Percentiles rank a stretch among this genome's conserved stretches.
These are phyloP conservation scores for Lagopus leucura DNA, from an alignment of 2,113 vertebrate species.

Conservation along the genomic window DNA sequence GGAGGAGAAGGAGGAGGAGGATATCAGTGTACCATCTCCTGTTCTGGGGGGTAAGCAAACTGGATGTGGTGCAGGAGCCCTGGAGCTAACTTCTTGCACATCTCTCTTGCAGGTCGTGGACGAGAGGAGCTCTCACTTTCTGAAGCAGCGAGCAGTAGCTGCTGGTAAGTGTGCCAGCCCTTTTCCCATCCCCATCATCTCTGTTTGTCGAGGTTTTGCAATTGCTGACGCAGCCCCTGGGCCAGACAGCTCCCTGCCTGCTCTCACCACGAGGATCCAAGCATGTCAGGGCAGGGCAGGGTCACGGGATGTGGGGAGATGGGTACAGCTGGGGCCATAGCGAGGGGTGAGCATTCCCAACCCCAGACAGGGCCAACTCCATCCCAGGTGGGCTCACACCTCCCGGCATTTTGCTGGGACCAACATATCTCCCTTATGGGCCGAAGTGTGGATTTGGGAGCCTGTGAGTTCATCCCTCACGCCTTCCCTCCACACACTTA, in stretches of 20 bases:
- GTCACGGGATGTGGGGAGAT: not conserved
- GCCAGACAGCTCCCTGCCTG: not conserved
- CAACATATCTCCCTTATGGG: accelerated
- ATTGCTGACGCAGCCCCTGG: accelerated
- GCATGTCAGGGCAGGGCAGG: not conserved
- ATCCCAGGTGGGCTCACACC: not conserved
- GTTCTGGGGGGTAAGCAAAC: not conserved
- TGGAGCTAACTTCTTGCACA: not conserved
- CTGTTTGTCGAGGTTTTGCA: accelerated
- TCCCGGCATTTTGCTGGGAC: not conserved
- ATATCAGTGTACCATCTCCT: not conserved
- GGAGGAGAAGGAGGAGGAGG: accelerated
- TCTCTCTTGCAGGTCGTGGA: constrained; percentile 32
- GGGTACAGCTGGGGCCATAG: not conserved
- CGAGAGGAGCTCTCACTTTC: not conserved
- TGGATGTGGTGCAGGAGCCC: not conserved
- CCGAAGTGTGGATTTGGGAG: not conserved
- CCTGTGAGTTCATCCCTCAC: accelerated
- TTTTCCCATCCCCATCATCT: not conserved
- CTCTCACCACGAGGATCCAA: not conserved
- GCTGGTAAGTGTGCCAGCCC: not conserved
- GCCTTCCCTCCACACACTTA: not conserved
- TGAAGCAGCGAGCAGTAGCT: constrained; percentile 28
- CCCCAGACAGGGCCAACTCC: not conserved
- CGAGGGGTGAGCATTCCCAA: accelerated